Evolutionary conservation across 2,888 invertebrate genomes (phyloP).

Genomic region (Hypomecis punctinalis): DNA sequence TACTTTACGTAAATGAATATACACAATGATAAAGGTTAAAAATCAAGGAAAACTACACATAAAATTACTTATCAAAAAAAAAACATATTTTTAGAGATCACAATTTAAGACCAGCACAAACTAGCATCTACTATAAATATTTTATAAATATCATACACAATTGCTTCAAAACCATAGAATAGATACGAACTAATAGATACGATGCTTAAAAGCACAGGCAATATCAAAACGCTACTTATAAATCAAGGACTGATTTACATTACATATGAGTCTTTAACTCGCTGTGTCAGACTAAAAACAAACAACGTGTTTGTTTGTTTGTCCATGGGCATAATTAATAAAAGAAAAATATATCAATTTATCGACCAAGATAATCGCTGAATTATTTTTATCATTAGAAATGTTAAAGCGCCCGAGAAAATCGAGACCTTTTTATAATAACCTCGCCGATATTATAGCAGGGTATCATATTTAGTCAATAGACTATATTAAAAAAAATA

Average conservation of each 20-base stretch:
- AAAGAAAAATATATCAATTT: no score
- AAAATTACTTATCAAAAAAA: slow-evolving; percentile 63
- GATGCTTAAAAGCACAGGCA: slow-evolving; percentile 2
- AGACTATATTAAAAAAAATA: background rate
- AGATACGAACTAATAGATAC: background rate
- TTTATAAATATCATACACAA: slow-evolving; percentile 1
- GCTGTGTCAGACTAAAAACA: no score
- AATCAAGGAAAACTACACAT: slow-evolving; percentile 38
- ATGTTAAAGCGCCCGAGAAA: no score
- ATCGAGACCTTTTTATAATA: no score
- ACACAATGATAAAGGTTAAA: slow-evolving; percentile 21
- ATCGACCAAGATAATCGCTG: no score
- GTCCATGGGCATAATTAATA: no score
- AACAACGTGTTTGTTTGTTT: no score
- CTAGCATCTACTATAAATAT: slow-evolving; percentile 28
- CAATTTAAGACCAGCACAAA: slow-evolving; percentile 58
- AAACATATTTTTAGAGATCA: slow-evolving; percentile 70
- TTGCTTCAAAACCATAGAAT: background rate
- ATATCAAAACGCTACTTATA: background rate
- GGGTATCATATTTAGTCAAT: no score
- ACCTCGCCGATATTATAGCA: no score
- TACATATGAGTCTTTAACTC: no score
- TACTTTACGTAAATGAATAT: slow-evolving; percentile 9
- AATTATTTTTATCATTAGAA: no score
- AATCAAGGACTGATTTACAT: no score